phyloP scores from a whole-genome alignment of 1,140 invertebrate genomes.

The Zophobas morio region DNA sequence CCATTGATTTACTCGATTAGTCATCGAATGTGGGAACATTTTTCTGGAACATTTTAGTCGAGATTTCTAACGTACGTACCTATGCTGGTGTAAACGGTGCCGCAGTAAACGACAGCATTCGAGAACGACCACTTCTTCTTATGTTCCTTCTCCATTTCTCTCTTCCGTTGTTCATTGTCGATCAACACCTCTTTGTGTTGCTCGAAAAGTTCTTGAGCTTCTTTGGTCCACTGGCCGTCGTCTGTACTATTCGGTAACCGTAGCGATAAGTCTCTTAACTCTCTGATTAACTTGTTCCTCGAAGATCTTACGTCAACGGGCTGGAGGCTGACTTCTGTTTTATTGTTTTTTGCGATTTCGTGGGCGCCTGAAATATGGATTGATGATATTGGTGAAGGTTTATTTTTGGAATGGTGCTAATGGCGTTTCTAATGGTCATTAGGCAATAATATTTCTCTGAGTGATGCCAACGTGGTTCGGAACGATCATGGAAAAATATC shows the following conservation, averaged over 20 bases:
- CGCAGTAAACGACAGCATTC: conserved; percentile 92
- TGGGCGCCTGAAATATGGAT: conserved; percentile 9
- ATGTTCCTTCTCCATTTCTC: conserved; percentile 63
- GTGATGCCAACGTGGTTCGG: too few species aligned
- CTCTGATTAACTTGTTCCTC: conserved; percentile 63
- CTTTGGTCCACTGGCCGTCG: conserved; percentile 65
- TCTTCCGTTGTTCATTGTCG: conserved; percentile 62
- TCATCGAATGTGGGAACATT: background rate
- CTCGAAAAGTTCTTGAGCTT: conserved; percentile 13
- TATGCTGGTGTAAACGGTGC: conserved; percentile 94
- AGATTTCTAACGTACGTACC: too few species aligned
- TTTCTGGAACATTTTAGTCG: too few species aligned
- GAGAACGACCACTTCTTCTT: conserved; percentile 85
- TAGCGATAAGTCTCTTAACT: conserved; percentile 60
- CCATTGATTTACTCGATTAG: background rate
- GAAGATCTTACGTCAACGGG: conserved; percentile 9
- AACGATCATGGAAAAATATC: too few species aligned
- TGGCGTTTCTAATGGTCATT: background rate
- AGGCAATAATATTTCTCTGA: too few species aligned
- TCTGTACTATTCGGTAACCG: conserved; percentile 55
- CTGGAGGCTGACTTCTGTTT: conserved; percentile 1
- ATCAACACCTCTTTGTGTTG: conserved; percentile 22
- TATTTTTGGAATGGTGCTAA: background rate
- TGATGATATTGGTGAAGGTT: background rate
- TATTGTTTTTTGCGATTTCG: conserved; percentile 24